Percentiles rank a stretch among this genome's conserved stretches.
These are phyloP conservation scores for Harpalus rubripes DNA, from an alignment of 2,888 invertebrate genomes.

Conservation along the genomic window DNA sequence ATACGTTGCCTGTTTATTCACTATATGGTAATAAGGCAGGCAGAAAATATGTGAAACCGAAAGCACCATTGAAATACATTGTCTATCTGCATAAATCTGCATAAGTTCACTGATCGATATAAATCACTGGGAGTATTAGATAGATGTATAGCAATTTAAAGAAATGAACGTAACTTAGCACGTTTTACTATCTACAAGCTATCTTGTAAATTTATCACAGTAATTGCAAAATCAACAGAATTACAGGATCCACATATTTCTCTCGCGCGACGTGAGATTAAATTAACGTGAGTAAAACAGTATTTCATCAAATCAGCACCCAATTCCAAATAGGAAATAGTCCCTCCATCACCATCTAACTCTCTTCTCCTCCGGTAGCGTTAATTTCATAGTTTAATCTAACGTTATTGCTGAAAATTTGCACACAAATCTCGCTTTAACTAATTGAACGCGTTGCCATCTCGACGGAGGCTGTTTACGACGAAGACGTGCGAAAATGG, in stretches of 20 bases:
- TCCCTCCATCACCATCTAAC: neutral
- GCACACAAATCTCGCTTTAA: slow-evolving; percentile 64
- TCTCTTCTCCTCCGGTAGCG: slow-evolving; percentile 22
- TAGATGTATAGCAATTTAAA: too few species aligned
- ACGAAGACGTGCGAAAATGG: neutral
- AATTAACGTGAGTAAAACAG: slow-evolving; percentile 42
- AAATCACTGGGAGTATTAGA: too few species aligned
- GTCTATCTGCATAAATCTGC: too few species aligned
- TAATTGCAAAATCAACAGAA: slow-evolving; percentile 6
- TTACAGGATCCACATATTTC: slow-evolving; percentile 6
- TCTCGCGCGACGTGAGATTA: slow-evolving; percentile 6
- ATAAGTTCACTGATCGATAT: too few species aligned
- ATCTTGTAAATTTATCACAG: neutral
- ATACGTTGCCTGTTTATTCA: too few species aligned
- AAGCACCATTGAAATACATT: too few species aligned
- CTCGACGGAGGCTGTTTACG: slow-evolving; percentile 33
- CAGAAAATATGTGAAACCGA: too few species aligned
- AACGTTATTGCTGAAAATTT: slow-evolving; percentile 62
- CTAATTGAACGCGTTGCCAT: slow-evolving; percentile 58
- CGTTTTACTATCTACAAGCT: neutral
- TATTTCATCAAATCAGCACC: slow-evolving; percentile 48
- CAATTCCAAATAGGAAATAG: slow-evolving; percentile 46
- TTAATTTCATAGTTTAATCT: slow-evolving; percentile 66
- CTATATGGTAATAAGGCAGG: too few species aligned
- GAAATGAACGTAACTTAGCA: neutral